Evolutionary conservation across 2,113 vertebrate genomes (phyloP).

Genomic region (Gnathonemus longibarbis): DNA sequence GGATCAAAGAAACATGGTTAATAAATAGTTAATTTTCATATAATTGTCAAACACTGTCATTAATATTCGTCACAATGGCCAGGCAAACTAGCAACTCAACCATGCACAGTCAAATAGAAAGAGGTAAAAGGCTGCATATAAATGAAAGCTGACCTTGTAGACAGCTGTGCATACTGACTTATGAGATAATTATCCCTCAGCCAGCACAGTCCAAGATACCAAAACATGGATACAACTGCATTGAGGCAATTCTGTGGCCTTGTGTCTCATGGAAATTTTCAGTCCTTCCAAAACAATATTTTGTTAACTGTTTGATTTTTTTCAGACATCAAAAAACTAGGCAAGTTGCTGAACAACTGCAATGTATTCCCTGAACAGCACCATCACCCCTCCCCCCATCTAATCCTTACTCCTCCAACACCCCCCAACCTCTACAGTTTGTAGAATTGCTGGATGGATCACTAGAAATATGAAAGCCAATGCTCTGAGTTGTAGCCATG

Average conservation of each 20-base stretch:
- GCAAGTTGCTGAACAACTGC: background rate
- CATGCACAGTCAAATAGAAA: constrained; percentile 44
- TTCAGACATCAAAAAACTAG: background rate
- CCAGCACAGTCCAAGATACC: constrained; percentile 40
- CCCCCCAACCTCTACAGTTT: background rate
- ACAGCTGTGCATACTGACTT: constrained; percentile 64
- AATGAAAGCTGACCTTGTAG: constrained; percentile 61
- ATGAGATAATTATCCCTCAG: constrained; percentile 59
- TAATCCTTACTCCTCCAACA: background rate
- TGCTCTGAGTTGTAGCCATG: too few relatives aligned
- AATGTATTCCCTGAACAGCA: background rate
- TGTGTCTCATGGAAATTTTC: constrained; percentile 40
- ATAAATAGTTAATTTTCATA: constrained; percentile 56
- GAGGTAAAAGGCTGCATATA: constrained; percentile 37
- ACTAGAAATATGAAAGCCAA: too few relatives aligned
- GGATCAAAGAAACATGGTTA: constrained; percentile 35
- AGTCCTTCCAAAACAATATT: constrained; percentile 35
- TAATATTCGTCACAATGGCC: constrained; percentile 55
- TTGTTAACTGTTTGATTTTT: background rate
- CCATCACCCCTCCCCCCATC: background rate
- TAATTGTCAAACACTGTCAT: constrained; percentile 52
- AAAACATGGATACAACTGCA: constrained; percentile 46
- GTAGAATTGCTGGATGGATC: background rate
- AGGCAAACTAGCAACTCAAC: constrained; percentile 44
- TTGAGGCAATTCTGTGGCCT: constrained; percentile 13